Base-by-base conservation (phyloP, 2,797 vertebrate species). In the Clarias laeviceps region DNA sequence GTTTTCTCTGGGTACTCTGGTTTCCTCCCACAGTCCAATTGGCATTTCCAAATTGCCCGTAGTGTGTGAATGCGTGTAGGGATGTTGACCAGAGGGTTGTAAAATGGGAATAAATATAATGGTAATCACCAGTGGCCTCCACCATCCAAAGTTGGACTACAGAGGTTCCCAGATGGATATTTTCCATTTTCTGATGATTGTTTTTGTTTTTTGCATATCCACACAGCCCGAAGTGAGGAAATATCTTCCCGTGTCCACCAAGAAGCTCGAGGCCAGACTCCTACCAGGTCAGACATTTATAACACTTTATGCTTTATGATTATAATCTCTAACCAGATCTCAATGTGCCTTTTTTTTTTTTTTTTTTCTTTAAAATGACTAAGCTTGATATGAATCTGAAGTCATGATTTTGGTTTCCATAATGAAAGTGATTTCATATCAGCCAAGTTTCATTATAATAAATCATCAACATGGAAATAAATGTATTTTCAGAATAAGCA, bases 241-340 rank as follows among this genome's bases (percentile, higher is more conserved):
- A 90, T 92, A 88, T 0, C 94, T 97, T 87, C 96, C 97, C 68
- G 95, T 94, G 83, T 96, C 96, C 80, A 95, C 97, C 88, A 98
- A 96, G 92, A 99, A 97, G 89, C 93, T 99, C 93, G 97, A 99
- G 88, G 95, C 97, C 0, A 94, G 94, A 73, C 95, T 99, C 91
- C 91, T 99, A 91, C 95, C 96, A 95, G 98, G 98, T 99, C 93
- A 94, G 93, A 34, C 50, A 81, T 61, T 20, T 54, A 50, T 50
- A 24, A 34, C 17, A 17, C 56, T 9, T 72, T 77, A 61, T 37
- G n/a, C 45, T 50, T 50, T 50, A 50, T 59, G 9, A 1, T 61
- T 82, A 50, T 79, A 12, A 22, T 57, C 27, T 57, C n/a, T 6
- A 14, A 15, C 22, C 45, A 34, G 37, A 27, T 74, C 27, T 50